Base-by-base conservation (phyloP, 2,113 vertebrate species). In the Podarcis cretensis region DNA sequence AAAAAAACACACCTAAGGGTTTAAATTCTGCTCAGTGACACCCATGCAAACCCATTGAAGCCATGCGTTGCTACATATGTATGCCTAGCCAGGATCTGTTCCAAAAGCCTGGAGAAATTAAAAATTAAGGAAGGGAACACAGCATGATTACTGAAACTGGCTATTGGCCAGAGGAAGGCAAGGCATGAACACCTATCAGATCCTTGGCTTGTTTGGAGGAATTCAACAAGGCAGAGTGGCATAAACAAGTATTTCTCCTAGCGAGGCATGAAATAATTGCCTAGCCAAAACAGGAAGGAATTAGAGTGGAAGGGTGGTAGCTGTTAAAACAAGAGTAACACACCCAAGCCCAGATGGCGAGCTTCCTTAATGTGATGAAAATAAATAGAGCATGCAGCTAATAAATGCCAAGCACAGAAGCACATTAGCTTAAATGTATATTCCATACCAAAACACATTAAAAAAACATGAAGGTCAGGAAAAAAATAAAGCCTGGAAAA, bases 121-220 rank as follows among this genome's bases (percentile, higher is more conserved):
- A 83, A 83, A 89, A 54, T 54, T 86, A 83, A 83, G 75, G 69
- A 81, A 1, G 6, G 40, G 59, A 86, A 89, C 37, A 68, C 76
- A 37, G 18, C 69, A 81, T 81, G 30, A 73, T 93, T 90, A 87
- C 83, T 89, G 63, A 81, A 84, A 54, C 81, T 73, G 93, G 63
- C 27, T 71, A 90, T 25, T 91, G 85, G 93, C 85, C 84, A 90
- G 89, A 80, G 43, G 79, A 91, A 91, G 89, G 90, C 85, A 5
- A 92, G 86, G 84, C 54, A 84, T 30, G 32, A 90, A 87, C 13
- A 82, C 84, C 76, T 93, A 37, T 54, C 79, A 90, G 59, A 89
- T 90, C 23, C 37, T 82, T 54, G 81, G 86, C 43, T 74, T 81
- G 27, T 83, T 93, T 35, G 20, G 74, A 78, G 74, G 69, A 89